Percentiles rank a stretch among this genome's conserved stretches.
phyloP scores from a whole-genome alignment of 2,797 vertebrate genomes.

The Pelochelys cantorii region DNA sequence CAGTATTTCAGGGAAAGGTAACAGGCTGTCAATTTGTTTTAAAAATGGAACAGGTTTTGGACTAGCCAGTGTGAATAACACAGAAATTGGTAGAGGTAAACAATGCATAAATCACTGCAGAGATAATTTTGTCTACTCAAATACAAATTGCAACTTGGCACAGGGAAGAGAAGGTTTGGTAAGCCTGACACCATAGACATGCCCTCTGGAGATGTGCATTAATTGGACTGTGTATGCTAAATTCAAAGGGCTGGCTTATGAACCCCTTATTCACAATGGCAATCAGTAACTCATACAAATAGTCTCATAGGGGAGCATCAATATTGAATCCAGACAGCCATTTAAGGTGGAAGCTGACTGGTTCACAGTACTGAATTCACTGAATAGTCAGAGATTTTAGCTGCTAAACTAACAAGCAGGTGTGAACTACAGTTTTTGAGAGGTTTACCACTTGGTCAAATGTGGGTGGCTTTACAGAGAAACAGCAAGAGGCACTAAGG shows the following conservation, averaged over 20 bases:
- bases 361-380: neutral
- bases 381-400: neutral
- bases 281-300: neutral
- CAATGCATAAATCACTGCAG: neutral
- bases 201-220: neutral
- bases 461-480: neutral
- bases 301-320: accelerated
- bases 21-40: neutral
- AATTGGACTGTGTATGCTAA: neutral
- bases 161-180: neutral
- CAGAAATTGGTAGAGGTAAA: neutral
- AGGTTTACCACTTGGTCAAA: neutral
- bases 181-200: neutral
- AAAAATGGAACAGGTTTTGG: neutral
- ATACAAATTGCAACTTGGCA: neutral
- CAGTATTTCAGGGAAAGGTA: neutral
- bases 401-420: accelerated
- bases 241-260: neutral
- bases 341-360: neutral
- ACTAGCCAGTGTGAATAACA: neutral
- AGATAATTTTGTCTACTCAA: neutral
- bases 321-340: neutral
- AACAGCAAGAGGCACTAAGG: accelerated
- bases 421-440: neutral
- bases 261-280: accelerated